Evolutionary conservation across 2,888 invertebrate species (phyloP).

Genomic region (Phengaris arion): DNA sequence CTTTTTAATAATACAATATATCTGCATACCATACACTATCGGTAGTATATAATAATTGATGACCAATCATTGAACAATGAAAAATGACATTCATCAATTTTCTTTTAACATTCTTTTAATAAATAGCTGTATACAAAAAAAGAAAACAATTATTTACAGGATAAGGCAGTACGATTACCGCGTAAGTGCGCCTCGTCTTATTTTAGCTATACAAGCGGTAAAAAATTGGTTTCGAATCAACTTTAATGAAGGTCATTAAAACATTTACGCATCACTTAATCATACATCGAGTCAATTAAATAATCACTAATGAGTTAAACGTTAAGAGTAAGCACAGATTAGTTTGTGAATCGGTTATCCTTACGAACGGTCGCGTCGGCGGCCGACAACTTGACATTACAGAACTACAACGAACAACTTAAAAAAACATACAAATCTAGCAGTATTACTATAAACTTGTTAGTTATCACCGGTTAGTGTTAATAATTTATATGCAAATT

Average conservation of each 20-base stretch:
- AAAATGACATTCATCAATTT: constrained; percentile 75
- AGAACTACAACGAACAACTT: not conserved
- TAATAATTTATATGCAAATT: constrained; percentile 15
- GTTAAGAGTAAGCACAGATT: constrained; percentile 74
- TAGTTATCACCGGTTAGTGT: constrained; percentile 3
- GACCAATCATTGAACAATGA: constrained; percentile 78
- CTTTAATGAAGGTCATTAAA: constrained; percentile 63
- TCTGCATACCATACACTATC: constrained; percentile 78
- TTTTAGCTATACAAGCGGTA: constrained; percentile 77
- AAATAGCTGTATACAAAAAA: constrained; percentile 80
- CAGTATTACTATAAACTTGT: constrained; percentile 14
- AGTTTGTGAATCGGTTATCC: constrained; percentile 76
- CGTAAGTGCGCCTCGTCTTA: constrained; percentile 75
- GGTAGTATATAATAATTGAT: constrained; percentile 77
- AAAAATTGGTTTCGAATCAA: constrained; percentile 66
- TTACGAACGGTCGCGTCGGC: constrained; percentile 36
- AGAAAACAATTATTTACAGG: constrained; percentile 78
- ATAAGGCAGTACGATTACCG: constrained; percentile 78
- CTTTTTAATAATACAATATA: constrained; percentile 79
- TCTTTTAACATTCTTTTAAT: constrained; percentile 78
- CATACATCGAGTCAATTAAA: constrained; percentile 71
- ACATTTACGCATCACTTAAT: constrained; percentile 59
- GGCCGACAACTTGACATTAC: constrained; percentile 21
- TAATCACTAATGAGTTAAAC: constrained; percentile 74
- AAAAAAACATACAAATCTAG: constrained; percentile 21